Evolutionary conservation across 2,797 vertebrate species (phyloP).

Genomic region (Cyclura pinguis): DNA sequence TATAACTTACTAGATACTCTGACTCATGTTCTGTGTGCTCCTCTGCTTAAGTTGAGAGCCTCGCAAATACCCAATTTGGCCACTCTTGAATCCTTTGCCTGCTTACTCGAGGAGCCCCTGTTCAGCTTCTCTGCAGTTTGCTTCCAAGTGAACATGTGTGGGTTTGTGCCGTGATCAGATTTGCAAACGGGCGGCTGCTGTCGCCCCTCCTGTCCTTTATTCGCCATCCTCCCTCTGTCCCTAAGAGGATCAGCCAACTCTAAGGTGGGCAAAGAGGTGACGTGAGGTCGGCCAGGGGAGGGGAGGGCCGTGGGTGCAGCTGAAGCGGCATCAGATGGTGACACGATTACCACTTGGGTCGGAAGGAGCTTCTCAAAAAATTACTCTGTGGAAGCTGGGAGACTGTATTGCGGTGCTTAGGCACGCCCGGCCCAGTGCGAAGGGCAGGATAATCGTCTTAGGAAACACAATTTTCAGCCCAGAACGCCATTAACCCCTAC

Average conservation of each 20-base stretch:
- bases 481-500: constrained; percentile 58
- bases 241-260: constrained; percentile 19
- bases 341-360: constrained; percentile 57
- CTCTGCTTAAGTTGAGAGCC: no score
- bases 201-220: background rate
- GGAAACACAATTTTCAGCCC: constrained; percentile 63
- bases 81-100: background rate
- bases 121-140: background rate
- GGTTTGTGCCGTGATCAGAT: background rate
- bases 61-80: no score
- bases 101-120: background rate
- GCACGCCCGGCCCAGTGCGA: constrained; percentile 62
- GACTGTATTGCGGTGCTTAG: constrained; percentile 25
- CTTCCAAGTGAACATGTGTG: background rate
- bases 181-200: background rate
- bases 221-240: constrained; percentile 1
- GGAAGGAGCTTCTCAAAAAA: constrained; percentile 64
- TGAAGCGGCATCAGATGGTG: constrained; percentile 45
- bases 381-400: constrained; percentile 53
- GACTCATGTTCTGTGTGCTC: no score
- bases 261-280: constrained; percentile 28
- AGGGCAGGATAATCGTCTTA: constrained; percentile 72
- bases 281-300: background rate
- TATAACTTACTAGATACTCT: no score
- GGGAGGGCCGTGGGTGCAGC: background rate